These are phyloP conservation scores for Odobenus rosmarus DNA, from an alignment of 2,113 vertebrate genomes.

Conservation along the genomic window DNA sequence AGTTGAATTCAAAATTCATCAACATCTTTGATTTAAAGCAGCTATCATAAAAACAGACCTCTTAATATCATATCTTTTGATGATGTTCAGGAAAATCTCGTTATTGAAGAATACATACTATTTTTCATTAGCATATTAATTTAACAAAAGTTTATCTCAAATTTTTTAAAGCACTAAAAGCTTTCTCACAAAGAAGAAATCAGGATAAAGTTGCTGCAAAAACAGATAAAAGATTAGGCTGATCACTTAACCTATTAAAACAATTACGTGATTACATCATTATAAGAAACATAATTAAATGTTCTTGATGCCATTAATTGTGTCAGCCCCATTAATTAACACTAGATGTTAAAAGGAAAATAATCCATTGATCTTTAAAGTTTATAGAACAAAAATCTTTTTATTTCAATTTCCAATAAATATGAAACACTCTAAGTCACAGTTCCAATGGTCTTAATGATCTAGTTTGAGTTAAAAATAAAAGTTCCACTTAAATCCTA, in stretches of 20 bases:
- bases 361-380: constrained; percentile 82
- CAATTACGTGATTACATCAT: constrained; percentile 81
- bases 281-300: constrained; percentile 85
- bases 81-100: constrained; percentile 77
- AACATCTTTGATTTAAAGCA: constrained; percentile 84
- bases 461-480: neutral
- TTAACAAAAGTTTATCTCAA: constrained; percentile 80
- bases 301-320: constrained; percentile 83
- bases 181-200: constrained; percentile 81
- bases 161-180: constrained; percentile 78
- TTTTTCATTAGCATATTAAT: constrained; percentile 84
- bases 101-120: constrained; percentile 79
- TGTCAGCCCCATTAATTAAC: constrained; percentile 82
- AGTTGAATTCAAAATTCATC: constrained; percentile 83
- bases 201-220: constrained; percentile 71
- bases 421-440: constrained; percentile 66
- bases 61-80: constrained; percentile 81
- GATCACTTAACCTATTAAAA: constrained; percentile 83
- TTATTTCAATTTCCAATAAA: constrained; percentile 60
- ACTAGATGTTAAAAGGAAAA: constrained; percentile 83
- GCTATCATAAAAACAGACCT: constrained; percentile 77
- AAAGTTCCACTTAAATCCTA: neutral
- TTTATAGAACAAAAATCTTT: constrained; percentile 78
- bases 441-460: constrained; percentile 46
- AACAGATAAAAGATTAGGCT: constrained; percentile 79